Percentiles rank a stretch among this genome's conserved stretches.
These are phyloP conservation scores for Xylocopa sonorina DNA, from an alignment of 1,140 invertebrate genomes.

Conservation along the genomic window DNA sequence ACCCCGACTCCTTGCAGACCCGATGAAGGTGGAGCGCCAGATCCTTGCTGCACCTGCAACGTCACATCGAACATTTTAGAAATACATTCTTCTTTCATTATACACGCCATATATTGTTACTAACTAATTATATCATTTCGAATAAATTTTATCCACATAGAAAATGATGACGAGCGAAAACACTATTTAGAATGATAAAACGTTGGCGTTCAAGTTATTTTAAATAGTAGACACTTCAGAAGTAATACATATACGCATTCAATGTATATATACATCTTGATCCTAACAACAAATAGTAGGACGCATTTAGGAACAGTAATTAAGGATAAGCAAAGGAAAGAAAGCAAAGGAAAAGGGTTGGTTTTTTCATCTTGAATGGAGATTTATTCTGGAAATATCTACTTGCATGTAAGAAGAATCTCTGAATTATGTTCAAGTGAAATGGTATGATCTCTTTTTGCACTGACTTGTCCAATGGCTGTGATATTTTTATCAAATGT, in stretches of 20 bases:
- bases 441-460: conserved; percentile 40
- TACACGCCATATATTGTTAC: background rate
- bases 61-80: conserved; percentile 22
- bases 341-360: conserved; percentile 80
- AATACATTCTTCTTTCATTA: background rate
- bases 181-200: background rate
- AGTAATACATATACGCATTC: too few relatives aligned
- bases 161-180: conserved; percentile 7
- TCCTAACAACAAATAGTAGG: conserved; percentile 25
- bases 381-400: conserved; percentile 78
- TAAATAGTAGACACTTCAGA: too few relatives aligned
- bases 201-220: too few relatives aligned
- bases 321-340: conserved; percentile 69
- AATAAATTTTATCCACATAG: background rate
- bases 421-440: too few relatives aligned
- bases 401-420: conserved; percentile 70
- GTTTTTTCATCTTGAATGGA: conserved; percentile 76
- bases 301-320: conserved; percentile 31
- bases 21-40: conserved; percentile 68
- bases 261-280: too few relatives aligned
- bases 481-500: conserved; percentile 40
- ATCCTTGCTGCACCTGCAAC: conserved; percentile 78
- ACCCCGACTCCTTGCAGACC: conserved; percentile 78
- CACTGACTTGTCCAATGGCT: conserved; percentile 32
- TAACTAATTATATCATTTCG: background rate